Evolutionary conservation across 2,113 vertebrate species (phyloP).

Genomic region (Xyliphius kryptos): DNA sequence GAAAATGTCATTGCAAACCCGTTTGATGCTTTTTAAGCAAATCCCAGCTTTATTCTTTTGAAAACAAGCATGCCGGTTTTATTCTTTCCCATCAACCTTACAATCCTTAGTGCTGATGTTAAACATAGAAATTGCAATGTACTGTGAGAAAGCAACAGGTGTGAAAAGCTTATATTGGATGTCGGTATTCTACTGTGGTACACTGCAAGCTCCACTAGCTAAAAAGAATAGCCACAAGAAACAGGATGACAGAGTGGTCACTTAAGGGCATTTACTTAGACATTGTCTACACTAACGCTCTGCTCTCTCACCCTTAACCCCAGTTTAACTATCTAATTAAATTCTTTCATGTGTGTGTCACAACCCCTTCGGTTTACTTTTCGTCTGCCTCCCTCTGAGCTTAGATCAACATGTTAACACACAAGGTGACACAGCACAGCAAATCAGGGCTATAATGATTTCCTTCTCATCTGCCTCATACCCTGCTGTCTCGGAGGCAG

Average conservation of each 20-base stretch:
- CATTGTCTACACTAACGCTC: conserved; percentile 3
- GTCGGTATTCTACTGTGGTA: conserved; percentile 11
- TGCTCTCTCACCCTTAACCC: conserved; percentile 27
- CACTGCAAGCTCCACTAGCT: too few relatives aligned
- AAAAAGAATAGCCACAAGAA: too few relatives aligned
- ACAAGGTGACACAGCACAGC: conserved; percentile 56
- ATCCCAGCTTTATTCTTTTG: conserved; percentile 11
- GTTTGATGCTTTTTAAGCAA: conserved; percentile 20
- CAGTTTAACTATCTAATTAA: conserved; percentile 32
- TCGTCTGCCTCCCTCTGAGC: conserved; percentile 16
- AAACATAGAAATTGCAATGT: conserved; percentile 18
- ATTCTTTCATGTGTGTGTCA: conserved; percentile 32
- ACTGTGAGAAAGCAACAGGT: conserved; percentile 28
- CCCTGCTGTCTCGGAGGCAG: conserved; percentile 56
- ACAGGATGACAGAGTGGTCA: conserved; percentile 19
- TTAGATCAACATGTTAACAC: conserved; percentile 39
- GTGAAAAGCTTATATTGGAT: conserved; percentile 32
- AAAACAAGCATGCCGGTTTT: conserved; percentile 12
- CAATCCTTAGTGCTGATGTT: conserved; percentile 22
- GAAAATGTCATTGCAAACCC: conserved; percentile 4
- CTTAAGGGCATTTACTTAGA: conserved; percentile 12
- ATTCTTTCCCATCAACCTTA: conserved; percentile 20
- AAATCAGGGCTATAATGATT: conserved; percentile 51
- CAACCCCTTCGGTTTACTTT: conserved; percentile 11
- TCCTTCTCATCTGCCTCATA: conserved; percentile 48